Percentiles rank a stretch among this genome's conserved stretches.
Conservation (phyloP, 2,888 invertebrate genomes). For the Coenonympha arcania region DNA sequence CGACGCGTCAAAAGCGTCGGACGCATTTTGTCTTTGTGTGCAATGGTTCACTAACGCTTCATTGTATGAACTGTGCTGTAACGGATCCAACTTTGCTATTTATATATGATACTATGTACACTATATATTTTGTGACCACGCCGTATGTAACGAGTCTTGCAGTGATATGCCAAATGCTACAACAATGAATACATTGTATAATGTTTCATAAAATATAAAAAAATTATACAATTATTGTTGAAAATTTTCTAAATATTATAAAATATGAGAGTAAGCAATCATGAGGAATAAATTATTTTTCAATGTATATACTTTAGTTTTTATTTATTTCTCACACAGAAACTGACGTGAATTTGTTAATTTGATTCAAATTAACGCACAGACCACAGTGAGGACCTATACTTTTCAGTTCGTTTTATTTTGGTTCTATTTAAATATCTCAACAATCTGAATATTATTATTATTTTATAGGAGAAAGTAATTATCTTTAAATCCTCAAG, state of each 20-base stretch:
- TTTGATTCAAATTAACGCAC: too few species aligned
- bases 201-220: constrained; percentile 66
- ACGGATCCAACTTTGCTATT: constrained; percentile 19
- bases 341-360: too few species aligned
- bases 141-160: constrained; percentile 56
- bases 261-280: constrained; percentile 63
- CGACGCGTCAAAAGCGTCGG: too few species aligned
- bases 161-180: constrained; percentile 72
- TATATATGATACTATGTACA: constrained; percentile 21
- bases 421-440: too few species aligned
- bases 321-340: background rate
- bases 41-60: constrained; percentile 1
- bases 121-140: constrained; percentile 52
- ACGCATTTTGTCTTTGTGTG: too few species aligned
- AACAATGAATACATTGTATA: constrained; percentile 66
- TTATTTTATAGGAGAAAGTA: too few species aligned
- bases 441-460: too few species aligned
- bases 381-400: too few species aligned
- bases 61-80: background rate
- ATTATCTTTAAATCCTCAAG: too few species aligned
- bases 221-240: constrained; percentile 73
- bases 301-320: constrained; percentile 51
- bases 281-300: constrained; percentile 73
- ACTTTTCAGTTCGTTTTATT: too few species aligned
- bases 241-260: constrained; percentile 72